Evolutionary conservation across 2,113 vertebrate species (phyloP).

Genomic region (Rhineura floridana): DNA sequence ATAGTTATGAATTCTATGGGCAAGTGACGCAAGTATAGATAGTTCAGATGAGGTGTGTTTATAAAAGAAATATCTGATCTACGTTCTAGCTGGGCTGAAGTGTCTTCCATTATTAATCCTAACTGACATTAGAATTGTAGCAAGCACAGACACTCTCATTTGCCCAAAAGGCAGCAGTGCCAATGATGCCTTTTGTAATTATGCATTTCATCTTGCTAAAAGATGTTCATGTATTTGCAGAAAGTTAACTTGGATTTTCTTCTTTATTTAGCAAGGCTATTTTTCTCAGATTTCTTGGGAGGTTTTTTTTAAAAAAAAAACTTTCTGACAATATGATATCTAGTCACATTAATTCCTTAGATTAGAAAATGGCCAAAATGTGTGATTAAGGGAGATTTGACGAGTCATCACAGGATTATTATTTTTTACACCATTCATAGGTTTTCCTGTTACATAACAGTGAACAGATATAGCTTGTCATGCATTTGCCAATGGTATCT

Average conservation of each 20-base stretch:
- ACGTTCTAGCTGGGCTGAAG: background rate
- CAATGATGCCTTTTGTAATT: background rate
- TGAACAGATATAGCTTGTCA: conserved; percentile 68
- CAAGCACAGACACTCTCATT: background rate
- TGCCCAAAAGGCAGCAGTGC: background rate
- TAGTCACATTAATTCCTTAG: conserved; percentile 61
- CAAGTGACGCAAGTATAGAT: background rate
- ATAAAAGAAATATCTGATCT: background rate
- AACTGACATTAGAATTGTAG: conserved; percentile 4
- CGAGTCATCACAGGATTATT: conserved; percentile 50
- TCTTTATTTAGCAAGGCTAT: conserved; percentile 46
- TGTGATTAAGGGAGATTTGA: conserved; percentile 69
- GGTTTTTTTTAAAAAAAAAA: conserved; percentile 45
- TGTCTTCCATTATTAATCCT: conserved; percentile 13
- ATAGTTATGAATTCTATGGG: too few species aligned
- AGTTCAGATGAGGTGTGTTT: background rate
- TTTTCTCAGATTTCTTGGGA: conserved; percentile 49
- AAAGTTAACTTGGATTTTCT: background rate
- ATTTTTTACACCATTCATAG: conserved; percentile 55
- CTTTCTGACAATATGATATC: conserved; percentile 41
- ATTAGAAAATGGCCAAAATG: conserved; percentile 63
- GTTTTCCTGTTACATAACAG: conserved; percentile 63
- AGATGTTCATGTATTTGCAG: background rate
- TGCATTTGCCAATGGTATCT: conserved; percentile 60
- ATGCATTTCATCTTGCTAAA: conserved; percentile 12